Base-by-base conservation (phyloP, 2,113 vertebrate species). In the Pseudorectes ferrugineus region DNA sequence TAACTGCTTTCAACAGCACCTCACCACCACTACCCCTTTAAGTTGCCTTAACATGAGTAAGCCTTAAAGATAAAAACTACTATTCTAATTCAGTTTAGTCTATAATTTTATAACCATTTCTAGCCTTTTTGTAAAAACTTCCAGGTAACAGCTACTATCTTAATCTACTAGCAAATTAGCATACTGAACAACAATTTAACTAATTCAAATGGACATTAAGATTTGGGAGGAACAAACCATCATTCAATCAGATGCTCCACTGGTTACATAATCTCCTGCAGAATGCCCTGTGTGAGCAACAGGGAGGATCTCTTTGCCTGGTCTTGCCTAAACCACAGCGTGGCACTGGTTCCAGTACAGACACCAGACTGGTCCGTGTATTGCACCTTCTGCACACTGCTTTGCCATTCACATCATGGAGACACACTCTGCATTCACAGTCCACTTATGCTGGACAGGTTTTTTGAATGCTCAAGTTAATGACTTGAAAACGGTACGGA, bases 331-430 rank as follows among this genome's bases (percentile, higher is more conserved):
- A 48, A 35, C 8, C 29, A 12, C 3, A 0, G 29, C 0, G 19
- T 5, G 1, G 20, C 73, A 38, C 77, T n/a, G 81, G 77, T 33
- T 15, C 21, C 65, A 31, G 33, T 1, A 21, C 28, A 25, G 46
- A 18, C 38, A 16, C 21, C 0, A 2, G 26, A 12, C 57, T 4
- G 35, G 62, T 17, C 24, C 22, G 3, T 1, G 14, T 5, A 15
- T 0, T 9, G 52, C 45, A 6, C 31, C 46, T 31, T 21, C 25
- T 48, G 45, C 46, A 10, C 43, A 0, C 20, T 42, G 31, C 54
- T 71, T 4, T 46, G 40, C 58, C 52, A 17, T 3, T 43, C 40
- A 10, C 23, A 28, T 6, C 13, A 17, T 1, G 7, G 13, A 61
- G 58, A 63, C 26, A 85, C 4, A 8, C 20, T 9, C 23, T 40